Evolutionary conservation across 2,888 invertebrate species (phyloP).

Genomic region (Ditylenchus weischeri): DNA sequence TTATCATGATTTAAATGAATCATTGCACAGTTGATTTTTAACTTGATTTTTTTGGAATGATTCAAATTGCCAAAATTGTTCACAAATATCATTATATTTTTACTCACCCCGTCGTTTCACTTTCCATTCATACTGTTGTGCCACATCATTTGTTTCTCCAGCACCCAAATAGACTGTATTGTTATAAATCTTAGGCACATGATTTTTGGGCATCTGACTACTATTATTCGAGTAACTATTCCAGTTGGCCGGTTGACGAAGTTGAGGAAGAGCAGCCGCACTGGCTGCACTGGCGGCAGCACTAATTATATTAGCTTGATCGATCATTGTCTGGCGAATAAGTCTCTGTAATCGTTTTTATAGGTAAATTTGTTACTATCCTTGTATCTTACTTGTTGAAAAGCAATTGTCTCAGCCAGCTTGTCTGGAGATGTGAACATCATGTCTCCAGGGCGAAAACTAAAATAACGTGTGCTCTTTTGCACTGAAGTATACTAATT

Average conservation of each 20-base stretch:
- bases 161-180: too few species aligned
- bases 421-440: slow-evolving; percentile 73
- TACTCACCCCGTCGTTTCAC: slow-evolving; percentile 59
- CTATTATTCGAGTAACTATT: too few species aligned
- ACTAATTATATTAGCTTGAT: slow-evolving; percentile 28
- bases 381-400: slow-evolving; percentile 64
- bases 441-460: slow-evolving; percentile 63
- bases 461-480: slow-evolving; percentile 1
- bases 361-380: too few species aligned
- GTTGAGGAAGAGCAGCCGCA: neutral
- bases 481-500: neutral
- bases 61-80: too few species aligned
- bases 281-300: slow-evolving; percentile 23
- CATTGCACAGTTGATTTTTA: too few species aligned
- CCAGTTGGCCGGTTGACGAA: too few species aligned
- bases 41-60: too few species aligned
- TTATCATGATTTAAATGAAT: too few species aligned
- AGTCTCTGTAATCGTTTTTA: slow-evolving; percentile 60
- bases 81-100: too few species aligned
- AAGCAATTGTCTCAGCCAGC: slow-evolving; percentile 70
- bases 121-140: slow-evolving; percentile 67
- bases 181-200: too few species aligned
- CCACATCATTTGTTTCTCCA: neutral
- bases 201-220: too few species aligned
- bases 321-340: slow-evolving; percentile 59